Evolutionary conservation across 2,888 invertebrate species (phyloP).

Genomic region (Caenorhabditis doughertyi): DNA sequence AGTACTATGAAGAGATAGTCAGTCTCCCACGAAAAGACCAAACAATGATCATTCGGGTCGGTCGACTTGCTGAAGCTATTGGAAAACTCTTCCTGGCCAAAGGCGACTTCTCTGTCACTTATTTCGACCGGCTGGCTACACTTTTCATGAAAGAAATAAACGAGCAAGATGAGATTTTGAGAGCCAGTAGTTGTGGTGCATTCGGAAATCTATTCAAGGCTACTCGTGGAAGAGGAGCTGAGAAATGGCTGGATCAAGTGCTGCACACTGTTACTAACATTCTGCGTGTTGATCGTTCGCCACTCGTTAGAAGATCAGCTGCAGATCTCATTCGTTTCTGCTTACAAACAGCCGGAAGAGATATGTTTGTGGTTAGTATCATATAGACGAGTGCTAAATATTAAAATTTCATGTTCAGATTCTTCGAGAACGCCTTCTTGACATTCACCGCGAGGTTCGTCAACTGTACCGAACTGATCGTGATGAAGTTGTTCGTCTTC

Average conservation of each 20-base stretch:
- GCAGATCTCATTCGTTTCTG: conserved; percentile 64
- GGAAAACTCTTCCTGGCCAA: conserved; percentile 69
- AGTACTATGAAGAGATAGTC: conserved; percentile 57
- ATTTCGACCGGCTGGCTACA: conserved; percentile 34
- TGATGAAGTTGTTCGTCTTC: conserved; percentile 77
- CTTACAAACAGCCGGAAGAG: conserved; percentile 37
- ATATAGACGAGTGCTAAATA: background rate
- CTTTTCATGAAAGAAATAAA: conserved; percentile 42
- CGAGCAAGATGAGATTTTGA: conserved; percentile 66
- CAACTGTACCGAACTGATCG: conserved; percentile 67
- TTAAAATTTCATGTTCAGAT: conserved; percentile 52
- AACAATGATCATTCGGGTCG: conserved; percentile 49
- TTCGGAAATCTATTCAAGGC: conserved; percentile 72
- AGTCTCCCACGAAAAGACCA: conserved; percentile 28
- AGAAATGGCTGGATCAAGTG: conserved; percentile 71
- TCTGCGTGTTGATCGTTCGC: conserved; percentile 35
- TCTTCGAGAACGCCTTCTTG: conserved; percentile 63
- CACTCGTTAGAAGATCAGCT: conserved; percentile 64
- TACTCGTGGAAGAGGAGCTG: conserved; percentile 69
- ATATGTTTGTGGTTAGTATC: conserved; percentile 61
- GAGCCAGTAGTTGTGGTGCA: conserved; percentile 73
- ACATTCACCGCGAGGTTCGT: conserved; percentile 66
- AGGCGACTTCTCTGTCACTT: conserved; percentile 50
- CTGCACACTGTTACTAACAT: conserved; percentile 25
- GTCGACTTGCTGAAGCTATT: conserved; percentile 73